These are phyloP conservation scores for Drosophila conformis DNA, from an alignment of 2,888 invertebrate genomes.

Conservation along the genomic window DNA sequence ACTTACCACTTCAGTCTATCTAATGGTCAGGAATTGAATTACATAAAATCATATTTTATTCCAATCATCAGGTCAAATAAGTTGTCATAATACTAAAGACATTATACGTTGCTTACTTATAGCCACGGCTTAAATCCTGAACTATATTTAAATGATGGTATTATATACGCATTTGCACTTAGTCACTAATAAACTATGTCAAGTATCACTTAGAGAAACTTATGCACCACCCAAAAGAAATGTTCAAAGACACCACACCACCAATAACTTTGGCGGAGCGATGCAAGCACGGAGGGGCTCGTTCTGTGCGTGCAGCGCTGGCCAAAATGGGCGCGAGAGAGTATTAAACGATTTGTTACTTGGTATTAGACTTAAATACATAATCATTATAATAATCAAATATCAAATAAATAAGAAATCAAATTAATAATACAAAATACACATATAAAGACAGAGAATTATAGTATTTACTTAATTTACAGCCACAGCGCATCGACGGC, in stretches of 20 bases:
- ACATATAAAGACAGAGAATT: background rate
- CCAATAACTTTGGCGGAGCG: conserved; percentile 35
- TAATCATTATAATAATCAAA: conserved; percentile 7
- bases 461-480: conserved; percentile 30
- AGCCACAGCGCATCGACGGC: conserved; percentile 73
- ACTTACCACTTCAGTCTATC: background rate
- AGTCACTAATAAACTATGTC: conserved; percentile 64
- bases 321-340: conserved; percentile 46
- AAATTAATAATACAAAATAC: conserved; percentile 3
- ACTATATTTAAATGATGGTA: conserved; percentile 35
- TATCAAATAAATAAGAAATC: background rate
- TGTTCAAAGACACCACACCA: conserved; percentile 7
- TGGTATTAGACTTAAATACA: conserved; percentile 33
- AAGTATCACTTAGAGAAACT: conserved; percentile 71
- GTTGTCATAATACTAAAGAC: conserved; percentile 36
- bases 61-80: conserved; percentile 23
- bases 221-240: conserved; percentile 32
- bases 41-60: conserved; percentile 51
- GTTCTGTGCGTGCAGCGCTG: conserved; percentile 44
- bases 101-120: conserved; percentile 18
- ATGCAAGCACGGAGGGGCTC: conserved; percentile 59
- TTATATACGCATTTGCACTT: conserved; percentile 63
- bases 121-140: conserved; percentile 20
- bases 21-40: conserved; percentile 1
- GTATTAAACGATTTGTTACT: conserved; percentile 34